Percentiles rank a stretch among this genome's conserved stretches.
Conservation (phyloP, 1,140 invertebrate species). For the Dendroctonus ponderosae region DNA sequence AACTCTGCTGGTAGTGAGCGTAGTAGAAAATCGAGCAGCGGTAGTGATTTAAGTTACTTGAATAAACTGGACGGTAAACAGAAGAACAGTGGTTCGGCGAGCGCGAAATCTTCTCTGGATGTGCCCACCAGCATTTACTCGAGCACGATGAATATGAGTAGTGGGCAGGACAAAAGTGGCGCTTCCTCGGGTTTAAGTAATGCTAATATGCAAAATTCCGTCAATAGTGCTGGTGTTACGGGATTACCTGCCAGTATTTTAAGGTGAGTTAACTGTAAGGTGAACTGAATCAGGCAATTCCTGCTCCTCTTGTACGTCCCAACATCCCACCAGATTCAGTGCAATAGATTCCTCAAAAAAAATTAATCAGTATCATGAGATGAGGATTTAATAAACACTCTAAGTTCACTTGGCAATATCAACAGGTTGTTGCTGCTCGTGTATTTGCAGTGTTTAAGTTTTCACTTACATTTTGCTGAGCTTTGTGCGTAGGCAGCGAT, state of each 20-base stretch:
- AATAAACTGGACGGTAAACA: slow-evolving; percentile 42
- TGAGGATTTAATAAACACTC: too few relatives aligned
- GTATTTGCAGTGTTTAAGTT: too few relatives aligned
- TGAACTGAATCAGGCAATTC: not conserved
- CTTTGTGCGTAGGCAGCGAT: too few relatives aligned
- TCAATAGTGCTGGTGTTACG: slow-evolving; percentile 38
- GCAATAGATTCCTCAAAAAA: too few relatives aligned
- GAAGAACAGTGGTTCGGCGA: slow-evolving; percentile 32
- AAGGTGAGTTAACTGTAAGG: slow-evolving; percentile 49
- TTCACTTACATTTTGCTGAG: too few relatives aligned
- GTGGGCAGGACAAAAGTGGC: slow-evolving; percentile 42
- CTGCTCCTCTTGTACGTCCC: too few relatives aligned
- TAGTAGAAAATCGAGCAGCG: slow-evolving; percentile 28
- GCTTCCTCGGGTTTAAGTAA: slow-evolving; percentile 30
- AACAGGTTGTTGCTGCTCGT: too few relatives aligned
- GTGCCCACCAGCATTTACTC: slow-evolving; percentile 41
- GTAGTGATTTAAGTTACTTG: slow-evolving; percentile 41
- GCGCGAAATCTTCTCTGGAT: slow-evolving; percentile 33
- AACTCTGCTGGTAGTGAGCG: slow-evolving; percentile 29
- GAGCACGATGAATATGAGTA: slow-evolving; percentile 47
- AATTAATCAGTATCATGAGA: too few relatives aligned
- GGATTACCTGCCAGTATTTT: slow-evolving; percentile 53
- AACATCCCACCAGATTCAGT: too few relatives aligned
- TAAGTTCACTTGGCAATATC: too few relatives aligned
- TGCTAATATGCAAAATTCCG: slow-evolving; percentile 39